Evolutionary conservation across 2,888 invertebrate species (phyloP), one percentile per base, ranked within the genome.

Genomic region (Chirona hameri): DNA sequence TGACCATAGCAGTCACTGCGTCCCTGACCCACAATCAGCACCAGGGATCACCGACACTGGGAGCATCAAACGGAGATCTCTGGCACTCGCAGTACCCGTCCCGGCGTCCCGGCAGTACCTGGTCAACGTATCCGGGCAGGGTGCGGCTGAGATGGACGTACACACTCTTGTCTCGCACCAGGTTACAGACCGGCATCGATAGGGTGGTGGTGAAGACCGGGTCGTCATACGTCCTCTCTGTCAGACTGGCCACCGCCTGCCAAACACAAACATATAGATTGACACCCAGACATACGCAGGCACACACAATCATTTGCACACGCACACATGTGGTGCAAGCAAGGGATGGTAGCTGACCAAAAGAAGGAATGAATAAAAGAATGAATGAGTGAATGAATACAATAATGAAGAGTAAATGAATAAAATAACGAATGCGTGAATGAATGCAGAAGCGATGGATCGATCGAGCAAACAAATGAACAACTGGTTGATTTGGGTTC

Each of bases 151-250:
- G 52, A 18, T 80, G 52, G 27, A 80, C 27, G 52, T 80, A 80
- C 27, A 80, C 15, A 15, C 80, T 55, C 14, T 80, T 52, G 18
- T 80, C 80, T 15, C 80, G 80, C 4, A 80, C 21, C 48, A 48
- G 52, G 27, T n/a, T 52, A 14, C 52, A 80, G 27, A 80, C 80
- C 0, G 80, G 80, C 52, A 80, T 52, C 27, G 80, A 80, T 2
- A 80, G 80, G 15, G 80, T 80, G 27, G 52, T 80, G 7, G 80
- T 80, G 52, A 80, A 80, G 14, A 80, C 52, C 18, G 80, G 27
- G 52, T 80, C 80, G 29, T 80, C 80, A 29, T 80, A 80, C 0
- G 4, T 9, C 9, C 46, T 24, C 46, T 18, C 76, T 24, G 24
- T 39, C 76, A 76, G 76, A 18, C 24, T 46, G 21, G 76, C 18